Base-by-base conservation (phyloP, 2,113 vertebrate genomes). In the Notothenia rossii region DNA sequence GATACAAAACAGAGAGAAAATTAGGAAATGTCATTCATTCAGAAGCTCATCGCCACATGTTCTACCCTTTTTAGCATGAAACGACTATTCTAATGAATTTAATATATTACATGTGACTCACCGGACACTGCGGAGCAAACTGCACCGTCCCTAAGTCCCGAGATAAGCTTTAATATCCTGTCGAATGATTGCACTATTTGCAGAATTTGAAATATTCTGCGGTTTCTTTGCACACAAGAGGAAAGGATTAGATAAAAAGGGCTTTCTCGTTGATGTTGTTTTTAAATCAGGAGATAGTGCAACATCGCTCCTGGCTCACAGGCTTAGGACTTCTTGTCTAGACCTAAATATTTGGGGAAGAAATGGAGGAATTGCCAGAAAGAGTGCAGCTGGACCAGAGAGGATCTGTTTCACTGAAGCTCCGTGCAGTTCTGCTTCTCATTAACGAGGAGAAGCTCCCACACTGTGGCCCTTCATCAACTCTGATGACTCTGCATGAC, bases 111-210 rank as follows among this genome's bases (percentile, higher is more conserved):
- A 29, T 99, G 98, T 1, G 98, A 99, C 93, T 92, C 29, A 99
- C 98, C 0, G 98, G 98, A 5, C 98, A 96, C 91, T 94, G 91
- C 0, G 98, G 98, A 75, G 75, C 87, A 82, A 98, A 99, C 94
- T 99, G 98, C 94, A 97, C 95, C 13, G 69, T 90, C 77, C 96
- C 98, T 99, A 91, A 97, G 98, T 96, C 55, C 7, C 9, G 2
- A 20, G 36, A 40, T 5, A 40, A 7, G 36, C 7, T 40, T 40
- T 82, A 72, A 82, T 80, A 73, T 86, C 67, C 73, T 74, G 58
- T 29, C 43, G 33, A 33, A 36, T 50, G 67, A 51, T 12, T 77
- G 17, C 17, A 25, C 22, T 11, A 63, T 18, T 7, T 14, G 2
- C 70, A 79, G 83, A 88, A 86, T 83, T 50, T 76, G 13, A 85